Conservation (phyloP, 2,888 invertebrate species). For the Meiosimyza decipiens region DNA sequence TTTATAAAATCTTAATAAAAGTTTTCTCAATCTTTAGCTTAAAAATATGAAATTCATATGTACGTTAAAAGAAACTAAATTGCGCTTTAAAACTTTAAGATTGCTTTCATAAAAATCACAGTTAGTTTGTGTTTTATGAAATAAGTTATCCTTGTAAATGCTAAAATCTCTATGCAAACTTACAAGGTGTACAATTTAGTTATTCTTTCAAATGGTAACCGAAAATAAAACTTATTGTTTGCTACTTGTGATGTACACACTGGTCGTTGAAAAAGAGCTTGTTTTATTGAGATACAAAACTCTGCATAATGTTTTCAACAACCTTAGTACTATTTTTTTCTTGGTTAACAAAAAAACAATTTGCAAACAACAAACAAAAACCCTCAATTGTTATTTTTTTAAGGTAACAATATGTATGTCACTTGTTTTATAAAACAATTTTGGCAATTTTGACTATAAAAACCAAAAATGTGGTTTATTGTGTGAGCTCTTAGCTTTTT, state of each 20-base stretch:
- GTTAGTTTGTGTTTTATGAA: constrained; percentile 38
- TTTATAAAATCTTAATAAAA: neutral
- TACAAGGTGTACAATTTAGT: constrained; percentile 48
- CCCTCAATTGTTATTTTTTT: constrained; percentile 51
- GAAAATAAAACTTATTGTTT: constrained; percentile 65
- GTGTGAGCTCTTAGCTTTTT: constrained; percentile 58
- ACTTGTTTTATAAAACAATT: constrained; percentile 30
- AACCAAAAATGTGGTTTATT: constrained; percentile 58
- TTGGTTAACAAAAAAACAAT: constrained; percentile 58
- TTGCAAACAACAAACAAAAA: constrained; percentile 65
- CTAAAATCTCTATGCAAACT: constrained; percentile 14
- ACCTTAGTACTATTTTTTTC: constrained; percentile 66
- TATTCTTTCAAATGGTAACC: constrained; percentile 52
- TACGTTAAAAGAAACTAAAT: constrained; percentile 50
- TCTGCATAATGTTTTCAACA: constrained; percentile 40
- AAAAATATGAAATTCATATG: constrained; percentile 41
- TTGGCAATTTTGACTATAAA: constrained; percentile 38
- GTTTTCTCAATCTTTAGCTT: constrained; percentile 58
- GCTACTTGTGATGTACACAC: constrained; percentile 66
- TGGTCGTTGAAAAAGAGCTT: constrained; percentile 51
- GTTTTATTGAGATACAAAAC: constrained; percentile 33
- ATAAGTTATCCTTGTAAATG: constrained; percentile 22
- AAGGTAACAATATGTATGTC: constrained; percentile 1
- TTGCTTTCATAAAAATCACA: constrained; percentile 34
- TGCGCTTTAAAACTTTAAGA: constrained; percentile 51